Percentiles rank a stretch among this genome's conserved stretches.
Conservation (phyloP, 2,113 vertebrate species). For the Oncorhynchus gorbuscha region DNA sequence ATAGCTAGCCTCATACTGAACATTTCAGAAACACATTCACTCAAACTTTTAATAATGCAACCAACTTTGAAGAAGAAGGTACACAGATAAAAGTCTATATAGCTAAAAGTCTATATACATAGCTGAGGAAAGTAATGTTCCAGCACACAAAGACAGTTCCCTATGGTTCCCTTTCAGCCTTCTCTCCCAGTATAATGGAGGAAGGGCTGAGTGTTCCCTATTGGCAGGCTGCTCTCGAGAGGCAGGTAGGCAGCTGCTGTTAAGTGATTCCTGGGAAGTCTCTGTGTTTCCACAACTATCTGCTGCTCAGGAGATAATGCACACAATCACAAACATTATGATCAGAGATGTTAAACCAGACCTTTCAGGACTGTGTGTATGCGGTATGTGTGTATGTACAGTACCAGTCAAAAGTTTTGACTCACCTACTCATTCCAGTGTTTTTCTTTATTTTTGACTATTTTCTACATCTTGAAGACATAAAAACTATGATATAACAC, state of each 20-base stretch:
- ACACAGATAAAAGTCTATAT: neutral
- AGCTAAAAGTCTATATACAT: neutral
- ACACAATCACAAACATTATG: constrained; percentile 52
- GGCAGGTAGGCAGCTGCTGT: constrained; percentile 25
- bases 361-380: constrained; percentile 39
- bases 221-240: too few relatives aligned
- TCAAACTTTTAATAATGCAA: constrained; percentile 4
- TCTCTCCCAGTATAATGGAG: neutral
- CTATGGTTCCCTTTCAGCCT: neutral
- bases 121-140: neutral
- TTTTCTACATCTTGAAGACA: too few relatives aligned
- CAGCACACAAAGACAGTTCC: neutral
- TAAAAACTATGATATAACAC: too few relatives aligned
- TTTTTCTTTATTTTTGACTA: too few relatives aligned
- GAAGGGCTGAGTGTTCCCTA: too few relatives aligned
- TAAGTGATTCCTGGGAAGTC: constrained; percentile 48
- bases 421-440: too few relatives aligned
- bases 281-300: constrained; percentile 23
- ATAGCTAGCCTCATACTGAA: constrained; percentile 5
- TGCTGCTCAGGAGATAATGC: constrained; percentile 37
- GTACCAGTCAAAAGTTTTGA: too few relatives aligned
- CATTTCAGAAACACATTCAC: neutral
- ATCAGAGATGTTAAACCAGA: constrained; percentile 55
- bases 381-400: constrained; percentile 28
- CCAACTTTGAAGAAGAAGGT: neutral